phyloP scores from a whole-genome alignment of 2,797 vertebrate genomes.

The Sternarchorhynchus goeldii region DNA sequence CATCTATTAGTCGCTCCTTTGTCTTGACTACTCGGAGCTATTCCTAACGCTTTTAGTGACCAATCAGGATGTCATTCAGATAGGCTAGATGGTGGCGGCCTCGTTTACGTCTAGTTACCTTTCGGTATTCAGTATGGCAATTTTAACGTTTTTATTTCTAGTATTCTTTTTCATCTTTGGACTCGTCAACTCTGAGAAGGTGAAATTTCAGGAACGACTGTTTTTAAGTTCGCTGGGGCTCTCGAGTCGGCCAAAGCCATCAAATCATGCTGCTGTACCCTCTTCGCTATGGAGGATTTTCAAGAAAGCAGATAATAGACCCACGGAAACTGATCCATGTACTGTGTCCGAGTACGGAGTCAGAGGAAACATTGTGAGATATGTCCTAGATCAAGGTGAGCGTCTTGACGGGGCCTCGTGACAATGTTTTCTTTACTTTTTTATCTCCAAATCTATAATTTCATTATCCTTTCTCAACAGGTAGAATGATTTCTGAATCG shows the following conservation, averaged over 20 bases:
- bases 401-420: not conserved
- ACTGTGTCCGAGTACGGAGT: slow-evolving; percentile 85
- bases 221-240: slow-evolving; percentile 79
- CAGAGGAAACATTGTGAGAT: slow-evolving; percentile 87
- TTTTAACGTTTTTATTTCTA: slow-evolving; percentile 26
- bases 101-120: no score
- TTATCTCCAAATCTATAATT: not conserved
- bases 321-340: slow-evolving; percentile 68
- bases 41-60: slow-evolving; percentile 1
- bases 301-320: slow-evolving; percentile 54
- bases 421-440: not conserved
- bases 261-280: slow-evolving; percentile 69
- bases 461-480: slow-evolving; percentile 62
- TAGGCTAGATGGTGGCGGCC: not conserved
- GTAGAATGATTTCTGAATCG: slow-evolving; percentile 64
- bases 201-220: slow-evolving; percentile 62
- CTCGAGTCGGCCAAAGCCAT: slow-evolving; percentile 61
- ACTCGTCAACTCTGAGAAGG: slow-evolving; percentile 48
- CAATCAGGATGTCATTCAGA: slow-evolving; percentile 23
- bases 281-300: slow-evolving; percentile 86
- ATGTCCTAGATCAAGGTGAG: slow-evolving; percentile 85
- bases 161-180: not conserved
- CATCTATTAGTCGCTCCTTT: not conserved
- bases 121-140: slow-evolving; percentile 5
- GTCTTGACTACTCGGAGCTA: slow-evolving; percentile 21